Evolutionary conservation across 1,140 invertebrate genomes (phyloP).

Genomic region (Callitettix versicolor): DNA sequence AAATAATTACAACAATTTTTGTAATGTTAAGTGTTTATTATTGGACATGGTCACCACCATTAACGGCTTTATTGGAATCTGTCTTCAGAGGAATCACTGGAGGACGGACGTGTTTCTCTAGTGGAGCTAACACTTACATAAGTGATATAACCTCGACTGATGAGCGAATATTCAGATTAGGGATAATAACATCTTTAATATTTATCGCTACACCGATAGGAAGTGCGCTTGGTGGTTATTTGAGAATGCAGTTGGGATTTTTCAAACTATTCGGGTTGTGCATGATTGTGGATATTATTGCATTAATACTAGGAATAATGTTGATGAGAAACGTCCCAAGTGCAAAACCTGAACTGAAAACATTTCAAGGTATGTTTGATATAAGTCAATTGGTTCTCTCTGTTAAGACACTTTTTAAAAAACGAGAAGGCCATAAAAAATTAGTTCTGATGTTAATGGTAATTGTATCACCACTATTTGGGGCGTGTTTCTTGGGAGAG

Average conservation of each 20-base stretch:
- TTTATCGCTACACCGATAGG: slow-evolving; percentile 15
- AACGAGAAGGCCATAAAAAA: slow-evolving; percentile 5
- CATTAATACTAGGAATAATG: background rate
- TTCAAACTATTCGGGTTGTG: slow-evolving; percentile 11
- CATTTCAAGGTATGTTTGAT: background rate
- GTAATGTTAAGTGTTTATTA: slow-evolving; percentile 17
- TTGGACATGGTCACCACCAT: slow-evolving; percentile 18
- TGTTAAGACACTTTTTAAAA: background rate
- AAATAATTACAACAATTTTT: slow-evolving; percentile 11
- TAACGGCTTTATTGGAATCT: slow-evolving; percentile 29
- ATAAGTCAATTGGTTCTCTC: background rate
- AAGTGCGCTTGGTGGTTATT: slow-evolving; percentile 11
- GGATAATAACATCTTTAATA: slow-evolving; percentile 27
- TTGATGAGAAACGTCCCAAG: background rate
- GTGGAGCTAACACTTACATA: slow-evolving; percentile 36
- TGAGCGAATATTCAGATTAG: slow-evolving; percentile 32
- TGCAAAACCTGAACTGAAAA: background rate
- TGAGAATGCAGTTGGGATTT: slow-evolving; percentile 11
- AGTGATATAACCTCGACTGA: slow-evolving; percentile 29
- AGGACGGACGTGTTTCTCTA: slow-evolving; percentile 31
- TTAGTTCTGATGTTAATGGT: slow-evolving; percentile 12
- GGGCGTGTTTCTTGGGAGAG: slow-evolving; percentile 20
- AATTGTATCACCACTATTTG: slow-evolving; percentile 16
- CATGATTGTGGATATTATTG: background rate
- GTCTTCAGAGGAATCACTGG: slow-evolving; percentile 33